Evolutionary conservation across 2,113 vertebrate genomes (phyloP).

Genomic region (Mixornis gularis): DNA sequence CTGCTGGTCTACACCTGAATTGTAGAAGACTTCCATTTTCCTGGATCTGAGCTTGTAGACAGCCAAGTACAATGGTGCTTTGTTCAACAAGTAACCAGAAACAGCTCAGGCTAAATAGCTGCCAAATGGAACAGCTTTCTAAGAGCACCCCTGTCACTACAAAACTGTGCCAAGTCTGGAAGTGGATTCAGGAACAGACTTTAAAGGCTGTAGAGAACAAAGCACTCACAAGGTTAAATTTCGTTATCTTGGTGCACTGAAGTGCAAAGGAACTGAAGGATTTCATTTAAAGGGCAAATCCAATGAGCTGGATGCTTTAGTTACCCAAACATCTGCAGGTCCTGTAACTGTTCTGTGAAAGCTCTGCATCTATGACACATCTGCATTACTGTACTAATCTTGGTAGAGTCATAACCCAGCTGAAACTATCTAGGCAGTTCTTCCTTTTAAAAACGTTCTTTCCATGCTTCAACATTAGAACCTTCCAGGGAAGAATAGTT

Average conservation of each 20-base stretch:
- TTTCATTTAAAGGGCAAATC: neutral
- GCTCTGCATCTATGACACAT: neutral
- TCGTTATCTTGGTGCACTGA: neutral
- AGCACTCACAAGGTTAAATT: neutral
- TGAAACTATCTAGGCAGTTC: neutral
- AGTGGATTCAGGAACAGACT: neutral
- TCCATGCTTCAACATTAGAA: neutral
- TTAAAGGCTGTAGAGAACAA: neutral
- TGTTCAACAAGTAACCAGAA: neutral
- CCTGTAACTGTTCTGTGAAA: neutral
- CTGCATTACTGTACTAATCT: neutral
- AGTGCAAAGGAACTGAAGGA: neutral
- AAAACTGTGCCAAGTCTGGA: neutral
- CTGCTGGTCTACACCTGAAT: neutral
- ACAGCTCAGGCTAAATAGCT: neutral
- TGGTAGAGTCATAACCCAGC: neutral
- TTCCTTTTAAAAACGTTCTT: neutral
- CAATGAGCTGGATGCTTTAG: neutral
- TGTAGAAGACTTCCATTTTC: neutral
- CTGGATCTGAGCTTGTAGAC: neutral
- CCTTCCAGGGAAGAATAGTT: neutral
- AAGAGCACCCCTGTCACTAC: neutral
- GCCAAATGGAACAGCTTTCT: neutral
- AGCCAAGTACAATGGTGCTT: neutral
- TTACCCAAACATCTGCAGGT: neutral